phyloP scores from a whole-genome alignment of 2,113 vertebrate genomes.

The Mohoua ochrocephala region DNA sequence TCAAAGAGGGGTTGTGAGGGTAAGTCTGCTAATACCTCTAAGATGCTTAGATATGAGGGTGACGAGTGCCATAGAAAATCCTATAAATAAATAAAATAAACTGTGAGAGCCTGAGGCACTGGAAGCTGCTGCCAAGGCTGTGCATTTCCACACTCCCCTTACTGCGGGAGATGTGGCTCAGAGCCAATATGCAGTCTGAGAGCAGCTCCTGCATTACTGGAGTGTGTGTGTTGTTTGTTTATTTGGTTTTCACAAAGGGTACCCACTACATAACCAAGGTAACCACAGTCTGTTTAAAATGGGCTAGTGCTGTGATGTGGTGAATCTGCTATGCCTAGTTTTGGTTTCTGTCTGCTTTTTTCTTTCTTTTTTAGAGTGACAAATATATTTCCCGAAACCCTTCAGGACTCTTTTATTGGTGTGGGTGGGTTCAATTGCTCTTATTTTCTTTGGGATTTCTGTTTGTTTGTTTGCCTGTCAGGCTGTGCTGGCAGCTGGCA shows the following conservation, averaged over 20 bases:
- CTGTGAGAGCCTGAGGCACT: conserved; percentile 60
- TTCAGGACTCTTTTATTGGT: neutral
- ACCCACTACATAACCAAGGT: neutral
- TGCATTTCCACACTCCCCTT: conserved; percentile 54
- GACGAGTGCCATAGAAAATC: conserved; percentile 21
- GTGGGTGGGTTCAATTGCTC: neutral
- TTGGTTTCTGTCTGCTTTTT: neutral
- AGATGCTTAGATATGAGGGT: conserved; percentile 55
- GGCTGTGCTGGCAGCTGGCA: neutral
- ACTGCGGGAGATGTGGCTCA: conserved; percentile 42
- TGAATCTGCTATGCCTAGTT: neutral
- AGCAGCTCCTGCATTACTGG: conserved; percentile 12
- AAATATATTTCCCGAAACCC: neutral
- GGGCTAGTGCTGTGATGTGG: neutral
- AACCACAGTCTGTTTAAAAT: neutral
- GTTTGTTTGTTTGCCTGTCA: neutral
- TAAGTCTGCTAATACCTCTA: conserved; percentile 39
- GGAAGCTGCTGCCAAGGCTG: conserved; percentile 63
- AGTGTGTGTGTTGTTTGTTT: conserved; percentile 29
- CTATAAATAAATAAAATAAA: conserved; percentile 68
- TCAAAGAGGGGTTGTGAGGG: neutral
- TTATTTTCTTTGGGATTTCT: neutral
- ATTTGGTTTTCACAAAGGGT: conserved; percentile 32
- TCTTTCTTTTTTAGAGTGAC: neutral
- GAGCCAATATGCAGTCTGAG: conserved; percentile 50